Base-by-base conservation (phyloP, 1,140 invertebrate species). In the Drosophila quadrilineata region DNA sequence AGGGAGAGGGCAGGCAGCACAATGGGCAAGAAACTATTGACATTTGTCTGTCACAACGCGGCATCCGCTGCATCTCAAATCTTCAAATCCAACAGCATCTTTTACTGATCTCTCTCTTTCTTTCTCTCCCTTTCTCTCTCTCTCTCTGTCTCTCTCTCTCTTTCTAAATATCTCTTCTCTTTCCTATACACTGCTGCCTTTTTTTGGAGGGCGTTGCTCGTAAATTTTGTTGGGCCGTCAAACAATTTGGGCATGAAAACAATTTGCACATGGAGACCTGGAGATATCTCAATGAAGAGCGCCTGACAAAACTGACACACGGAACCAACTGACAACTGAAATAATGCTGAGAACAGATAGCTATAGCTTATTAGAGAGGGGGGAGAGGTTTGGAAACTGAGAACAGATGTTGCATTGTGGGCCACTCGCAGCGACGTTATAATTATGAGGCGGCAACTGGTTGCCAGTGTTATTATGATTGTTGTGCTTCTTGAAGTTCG, bases 31-130 rank as follows among this genome's bases (percentile, higher is more conserved):
- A 46, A 57, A 79, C 79, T 85, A 85, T 84, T 85, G 79, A 85
- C 79, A 85, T 84, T 77, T 71, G 80, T 79, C 74, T 85, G 79
- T 85, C 79, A 85, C 66, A 85, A 85, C 75, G 56, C 26, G 35
- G 53, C 54, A 65, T 58, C 43, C 33, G 24, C 43, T n/a, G n/a
- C n/a, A n/a, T n/a, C n/a, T n/a, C n/a, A n/a, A n/a, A n/a, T n/a
- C n/a, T n/a, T n/a, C n/a, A n/a, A n/a, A n/a, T n/a, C n/a, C n/a
- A n/a, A n/a, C n/a, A n/a, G n/a, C n/a, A n/a, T n/a, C n/a, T n/a
- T n/a, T n/a, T n/a, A n/a, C n/a, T n/a, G n/a, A n/a, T n/a, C n/a
- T n/a, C n/a, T n/a, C n/a, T n/a, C n/a, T 24, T 45, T 6, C 33
- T 6, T 16, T 12, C 19, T 9, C 46, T 6, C 6, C 36, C 17